Conservation (phyloP, 1,140 invertebrate species). For the Eueides isabella region DNA sequence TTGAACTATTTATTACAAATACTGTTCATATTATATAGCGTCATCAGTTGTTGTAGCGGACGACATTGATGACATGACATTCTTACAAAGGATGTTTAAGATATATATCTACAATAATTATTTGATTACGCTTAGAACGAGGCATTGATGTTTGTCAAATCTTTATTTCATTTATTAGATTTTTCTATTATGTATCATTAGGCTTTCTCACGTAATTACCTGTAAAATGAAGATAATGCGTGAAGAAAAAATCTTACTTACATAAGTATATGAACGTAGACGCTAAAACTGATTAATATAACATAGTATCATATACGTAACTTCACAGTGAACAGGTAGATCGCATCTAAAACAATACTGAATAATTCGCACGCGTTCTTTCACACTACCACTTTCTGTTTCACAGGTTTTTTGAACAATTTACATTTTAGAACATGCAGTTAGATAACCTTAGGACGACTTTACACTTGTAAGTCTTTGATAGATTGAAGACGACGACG, state of each 20-base stretch:
- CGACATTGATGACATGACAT: background rate
- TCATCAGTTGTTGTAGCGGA: background rate
- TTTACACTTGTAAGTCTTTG: constrained; percentile 37
- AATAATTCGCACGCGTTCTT: constrained; percentile 58
- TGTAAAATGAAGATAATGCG: background rate
- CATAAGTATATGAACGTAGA: background rate
- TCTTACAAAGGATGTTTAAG: too few species aligned
- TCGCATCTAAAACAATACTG: constrained; percentile 54
- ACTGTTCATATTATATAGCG: background rate
- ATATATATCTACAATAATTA: too few species aligned
- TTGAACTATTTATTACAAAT: background rate
- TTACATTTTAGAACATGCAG: constrained; percentile 3
- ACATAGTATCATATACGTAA: constrained; percentile 19
- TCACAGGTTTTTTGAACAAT: constrained; percentile 49
- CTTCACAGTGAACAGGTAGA: constrained; percentile 29
- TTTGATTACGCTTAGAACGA: too few species aligned
- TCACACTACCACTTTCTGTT: constrained; percentile 56
- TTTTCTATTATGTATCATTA: background rate
- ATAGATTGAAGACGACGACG: constrained; percentile 17
- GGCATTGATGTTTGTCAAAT: too few species aligned
- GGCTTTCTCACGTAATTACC: background rate
- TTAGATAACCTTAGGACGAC: constrained; percentile 47
- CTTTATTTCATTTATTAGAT: too few species aligned
- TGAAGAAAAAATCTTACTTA: background rate
- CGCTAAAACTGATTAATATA: background rate